phyloP scores from a whole-genome alignment of 2,113 vertebrate genomes.

The Pimephales promelas region DNA sequence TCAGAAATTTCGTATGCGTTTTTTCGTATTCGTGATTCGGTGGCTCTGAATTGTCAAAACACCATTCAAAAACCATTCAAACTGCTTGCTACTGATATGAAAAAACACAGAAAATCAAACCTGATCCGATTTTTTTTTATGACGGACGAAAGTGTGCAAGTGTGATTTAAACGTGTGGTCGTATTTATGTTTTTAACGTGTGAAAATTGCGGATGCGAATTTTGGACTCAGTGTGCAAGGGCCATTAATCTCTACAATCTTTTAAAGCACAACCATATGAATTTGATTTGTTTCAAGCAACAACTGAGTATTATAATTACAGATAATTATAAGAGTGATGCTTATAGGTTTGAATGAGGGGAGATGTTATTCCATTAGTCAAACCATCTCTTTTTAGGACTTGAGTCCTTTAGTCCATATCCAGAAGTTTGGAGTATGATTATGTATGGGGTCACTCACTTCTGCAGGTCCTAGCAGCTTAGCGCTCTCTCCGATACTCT shows the following conservation, averaged over 20 bases:
- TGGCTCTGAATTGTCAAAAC: no score
- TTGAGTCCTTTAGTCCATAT: background rate
- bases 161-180: no score
- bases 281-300: background rate
- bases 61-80: no score
- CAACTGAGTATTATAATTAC: background rate
- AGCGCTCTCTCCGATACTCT: constrained; percentile 97
- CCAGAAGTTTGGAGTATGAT: background rate
- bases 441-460: constrained; percentile 73
- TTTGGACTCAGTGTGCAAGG: no score
- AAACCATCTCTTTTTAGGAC: background rate
- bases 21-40: no score
- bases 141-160: no score
- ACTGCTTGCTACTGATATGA: no score
- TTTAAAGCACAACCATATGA: background rate
- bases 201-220: no score
- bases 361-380: background rate
- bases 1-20: no score
- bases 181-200: no score
- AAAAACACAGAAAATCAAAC: no score
- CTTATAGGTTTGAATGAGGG: background rate
- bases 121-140: no score
- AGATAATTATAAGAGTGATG: background rate
- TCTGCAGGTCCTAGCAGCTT: constrained; percentile 89
- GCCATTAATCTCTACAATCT: background rate